phyloP scores from a whole-genome alignment of 2,888 invertebrate genomes.

The Mesopsocus fuscifrons region DNA sequence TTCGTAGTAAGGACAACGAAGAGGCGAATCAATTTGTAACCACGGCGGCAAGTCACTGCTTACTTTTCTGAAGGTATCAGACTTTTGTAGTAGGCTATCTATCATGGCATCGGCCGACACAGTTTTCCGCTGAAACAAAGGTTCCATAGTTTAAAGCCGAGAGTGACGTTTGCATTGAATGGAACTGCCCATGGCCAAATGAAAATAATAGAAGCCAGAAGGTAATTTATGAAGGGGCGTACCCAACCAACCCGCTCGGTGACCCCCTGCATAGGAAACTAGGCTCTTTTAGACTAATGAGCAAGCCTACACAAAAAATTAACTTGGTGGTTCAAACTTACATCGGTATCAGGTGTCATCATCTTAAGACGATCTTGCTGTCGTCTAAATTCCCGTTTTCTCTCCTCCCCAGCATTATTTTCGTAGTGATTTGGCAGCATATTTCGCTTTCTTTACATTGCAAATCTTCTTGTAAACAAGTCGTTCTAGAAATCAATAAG shows the following conservation, averaged over 20 bases:
- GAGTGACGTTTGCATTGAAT: no score
- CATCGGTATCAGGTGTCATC: conserved; percentile 12
- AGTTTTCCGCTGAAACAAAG: conserved; percentile 14
- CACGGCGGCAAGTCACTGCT: conserved; percentile 21
- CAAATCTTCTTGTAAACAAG: background rate
- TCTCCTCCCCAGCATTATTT: conserved; percentile 11
- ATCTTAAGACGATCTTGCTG: conserved; percentile 16
- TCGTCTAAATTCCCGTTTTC: conserved; percentile 15
- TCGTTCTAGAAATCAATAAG: background rate
- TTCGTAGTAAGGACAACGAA: conserved; percentile 25
- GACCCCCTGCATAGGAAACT: no score
- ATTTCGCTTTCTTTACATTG: background rate
- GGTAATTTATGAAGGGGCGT: background rate
- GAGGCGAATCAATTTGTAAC: conserved; percentile 25
- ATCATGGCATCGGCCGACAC: conserved; percentile 19
- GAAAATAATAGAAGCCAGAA: background rate
- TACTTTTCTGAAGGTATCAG: conserved; percentile 17
- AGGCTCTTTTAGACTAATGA: no score
- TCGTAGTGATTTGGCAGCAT: conserved; percentile 10
- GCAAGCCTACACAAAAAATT: no score
- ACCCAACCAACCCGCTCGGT: no score
- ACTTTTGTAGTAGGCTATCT: conserved; percentile 17
- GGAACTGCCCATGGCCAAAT: no score
- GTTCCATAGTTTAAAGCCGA: background rate
- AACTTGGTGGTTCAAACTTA: no score